A percentile compares a stretch with the other conserved stretches of the same genome.
Conservation (phyloP, 1,140 invertebrate species). For the Aphaenogaster ashmeadi region DNA sequence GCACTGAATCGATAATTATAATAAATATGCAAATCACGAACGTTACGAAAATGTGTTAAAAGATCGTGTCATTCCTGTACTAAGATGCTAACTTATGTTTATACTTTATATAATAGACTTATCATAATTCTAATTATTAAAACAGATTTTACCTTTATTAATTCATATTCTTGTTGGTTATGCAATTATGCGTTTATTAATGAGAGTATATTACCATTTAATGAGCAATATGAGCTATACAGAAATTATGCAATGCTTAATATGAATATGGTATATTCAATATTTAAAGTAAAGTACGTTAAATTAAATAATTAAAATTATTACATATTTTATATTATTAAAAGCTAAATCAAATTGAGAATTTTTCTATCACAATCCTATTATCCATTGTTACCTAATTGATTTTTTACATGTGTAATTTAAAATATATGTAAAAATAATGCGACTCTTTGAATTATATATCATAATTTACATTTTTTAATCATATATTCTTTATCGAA, state of each 20-base stretch:
- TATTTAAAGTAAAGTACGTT: neutral
- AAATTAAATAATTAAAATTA: neutral
- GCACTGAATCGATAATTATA: slow-evolving; percentile 13
- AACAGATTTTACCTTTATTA: slow-evolving; percentile 22
- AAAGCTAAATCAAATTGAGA: neutral
- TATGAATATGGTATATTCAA: neutral
- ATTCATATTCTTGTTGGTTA: neutral
- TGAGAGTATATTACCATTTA: neutral
- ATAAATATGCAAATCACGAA: neutral
- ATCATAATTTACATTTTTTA: neutral
- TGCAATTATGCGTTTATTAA: neutral
- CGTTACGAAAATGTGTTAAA: neutral
- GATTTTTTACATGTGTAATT: neutral
- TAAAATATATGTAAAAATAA: neutral
- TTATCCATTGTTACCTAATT: neutral
- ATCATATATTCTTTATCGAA: neutral
- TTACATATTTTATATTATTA: neutral
- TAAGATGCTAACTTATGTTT: slow-evolving; percentile 1
- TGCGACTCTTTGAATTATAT: neutral
- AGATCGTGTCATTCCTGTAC: neutral
- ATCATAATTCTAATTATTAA: slow-evolving; percentile 42
- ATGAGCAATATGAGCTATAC: neutral
- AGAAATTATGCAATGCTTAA: neutral
- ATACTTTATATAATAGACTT: slow-evolving; percentile 27
- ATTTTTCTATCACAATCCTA: neutral